phyloP scores from a whole-genome alignment of 2,113 vertebrate species.

The Tenrec ecaudatus region DNA sequence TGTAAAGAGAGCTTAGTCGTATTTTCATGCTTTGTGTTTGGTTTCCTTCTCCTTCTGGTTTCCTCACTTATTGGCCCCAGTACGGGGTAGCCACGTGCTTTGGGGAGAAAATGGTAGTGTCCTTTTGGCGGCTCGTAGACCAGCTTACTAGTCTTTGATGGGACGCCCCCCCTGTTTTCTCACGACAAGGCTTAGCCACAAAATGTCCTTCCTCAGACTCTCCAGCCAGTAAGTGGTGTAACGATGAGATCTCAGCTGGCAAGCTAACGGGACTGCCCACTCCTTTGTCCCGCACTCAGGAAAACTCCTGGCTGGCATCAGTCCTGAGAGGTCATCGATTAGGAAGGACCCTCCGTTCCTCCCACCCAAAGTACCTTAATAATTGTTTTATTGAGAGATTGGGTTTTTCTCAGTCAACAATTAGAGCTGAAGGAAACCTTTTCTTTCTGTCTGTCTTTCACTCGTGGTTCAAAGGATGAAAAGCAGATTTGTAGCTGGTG shows the following conservation, averaged over 20 bases:
- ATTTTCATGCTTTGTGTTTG: constrained; percentile 19
- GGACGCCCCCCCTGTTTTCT: not conserved
- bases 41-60: not conserved
- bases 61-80: constrained; percentile 30
- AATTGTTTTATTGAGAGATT: accelerated
- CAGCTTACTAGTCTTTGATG: not conserved
- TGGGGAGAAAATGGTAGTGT: constrained; percentile 49
- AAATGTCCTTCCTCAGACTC: constrained; percentile 68
- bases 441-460: not conserved
- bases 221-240: not conserved
- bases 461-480: not conserved
- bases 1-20: not conserved
- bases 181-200: not conserved
- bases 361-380: not conserved
- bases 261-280: not conserved
- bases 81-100: constrained; percentile 17
- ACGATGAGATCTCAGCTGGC: too few species aligned
- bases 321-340: not conserved
- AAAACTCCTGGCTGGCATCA: not conserved
- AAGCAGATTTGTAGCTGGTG: not conserved
- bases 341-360: not conserved
- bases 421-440: not conserved
- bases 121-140: constrained; percentile 34
- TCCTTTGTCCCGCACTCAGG: not conserved
- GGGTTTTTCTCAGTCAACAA: not conserved